A percentile compares a stretch with the other conserved stretches of the same genome.
phyloP scores from a whole-genome alignment of 2,797 vertebrate species.

The Borostomias antarcticus region DNA sequence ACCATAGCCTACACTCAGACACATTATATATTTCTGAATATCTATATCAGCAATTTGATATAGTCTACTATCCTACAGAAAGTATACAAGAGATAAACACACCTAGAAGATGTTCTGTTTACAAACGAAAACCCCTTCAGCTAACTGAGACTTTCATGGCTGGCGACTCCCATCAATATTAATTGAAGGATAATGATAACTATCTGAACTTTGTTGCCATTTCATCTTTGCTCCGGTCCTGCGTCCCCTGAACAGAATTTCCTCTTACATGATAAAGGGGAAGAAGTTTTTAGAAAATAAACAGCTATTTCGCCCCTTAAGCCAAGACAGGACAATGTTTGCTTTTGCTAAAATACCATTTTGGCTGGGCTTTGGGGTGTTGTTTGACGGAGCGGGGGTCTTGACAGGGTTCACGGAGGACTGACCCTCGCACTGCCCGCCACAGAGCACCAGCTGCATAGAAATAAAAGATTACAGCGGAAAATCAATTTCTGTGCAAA shows the following conservation, averaged over 20 bases:
- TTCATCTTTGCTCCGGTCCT: conserved; percentile 4
- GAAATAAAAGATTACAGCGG: conserved; percentile 99
- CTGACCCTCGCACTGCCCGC: conserved; percentile 85
- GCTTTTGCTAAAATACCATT: conserved; percentile 99
- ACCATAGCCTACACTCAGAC: too few species aligned
- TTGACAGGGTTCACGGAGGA: conserved; percentile 82
- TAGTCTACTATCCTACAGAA: too few species aligned
- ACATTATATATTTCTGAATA: too few species aligned
- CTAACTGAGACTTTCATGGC: conserved; percentile 19
- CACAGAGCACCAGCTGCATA: conserved; percentile 89
- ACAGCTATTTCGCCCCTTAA: conserved; percentile 88
- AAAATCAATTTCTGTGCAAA: conserved; percentile 98
- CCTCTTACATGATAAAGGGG: conserved; percentile 66
- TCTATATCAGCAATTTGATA: too few species aligned
- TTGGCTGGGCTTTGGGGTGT: conserved; percentile 90
- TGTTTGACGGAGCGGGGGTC: conserved; percentile 87
- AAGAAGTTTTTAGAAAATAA: conserved; percentile 84
- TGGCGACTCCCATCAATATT: conserved; percentile 13
- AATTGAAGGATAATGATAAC: conserved; percentile 17
- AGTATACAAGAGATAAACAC: too few species aligned
- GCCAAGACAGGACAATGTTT: conserved; percentile 94
- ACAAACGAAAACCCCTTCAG: neutral
- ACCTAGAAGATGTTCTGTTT: neutral
- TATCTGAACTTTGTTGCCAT: conserved; percentile 6
- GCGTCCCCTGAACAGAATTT: conserved; percentile 38